These are phyloP conservation scores for Oreochromis tanganicae DNA, from an alignment of 2,113 vertebrate species.

Conservation along the genomic window DNA sequence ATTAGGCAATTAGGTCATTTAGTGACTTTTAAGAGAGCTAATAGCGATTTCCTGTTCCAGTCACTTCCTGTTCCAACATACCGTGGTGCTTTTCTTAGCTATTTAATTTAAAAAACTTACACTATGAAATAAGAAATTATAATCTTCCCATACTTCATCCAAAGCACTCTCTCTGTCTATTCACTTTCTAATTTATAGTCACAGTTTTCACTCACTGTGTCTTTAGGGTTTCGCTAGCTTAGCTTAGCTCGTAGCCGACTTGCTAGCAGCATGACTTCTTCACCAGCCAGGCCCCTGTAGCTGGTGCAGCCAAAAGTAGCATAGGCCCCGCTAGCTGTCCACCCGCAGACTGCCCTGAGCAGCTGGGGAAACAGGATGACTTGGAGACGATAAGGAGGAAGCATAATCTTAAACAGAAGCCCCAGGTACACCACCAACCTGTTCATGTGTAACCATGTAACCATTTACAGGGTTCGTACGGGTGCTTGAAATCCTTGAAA, in stretches of 20 bases:
- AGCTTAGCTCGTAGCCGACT: accelerated
- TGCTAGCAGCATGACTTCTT: not conserved
- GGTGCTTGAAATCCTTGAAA: too few species aligned
- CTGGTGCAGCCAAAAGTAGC: too few species aligned
- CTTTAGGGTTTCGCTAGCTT: not conserved
- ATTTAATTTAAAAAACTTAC: not conserved
- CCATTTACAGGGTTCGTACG: too few species aligned
- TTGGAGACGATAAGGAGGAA: accelerated
- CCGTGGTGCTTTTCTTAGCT: not conserved
- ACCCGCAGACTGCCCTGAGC: too few species aligned
- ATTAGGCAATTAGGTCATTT: not conserved
- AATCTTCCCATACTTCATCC: not conserved
- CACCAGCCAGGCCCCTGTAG: not conserved
- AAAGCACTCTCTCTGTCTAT: not conserved
- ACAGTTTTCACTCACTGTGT: not conserved
- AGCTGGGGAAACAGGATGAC: too few species aligned
- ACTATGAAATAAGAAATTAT: too few species aligned
- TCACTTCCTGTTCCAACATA: not conserved
- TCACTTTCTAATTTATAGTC: not conserved
- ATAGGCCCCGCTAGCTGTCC: too few species aligned
- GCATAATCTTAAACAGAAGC: too few species aligned
- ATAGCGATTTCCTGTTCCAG: not conserved
- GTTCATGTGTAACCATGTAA: too few species aligned
- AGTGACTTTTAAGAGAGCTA: not conserved
- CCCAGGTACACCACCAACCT: too few species aligned